Conservation (phyloP, 53 echinoderm and acorn worm species). For the Luidia sarsii region DNA sequence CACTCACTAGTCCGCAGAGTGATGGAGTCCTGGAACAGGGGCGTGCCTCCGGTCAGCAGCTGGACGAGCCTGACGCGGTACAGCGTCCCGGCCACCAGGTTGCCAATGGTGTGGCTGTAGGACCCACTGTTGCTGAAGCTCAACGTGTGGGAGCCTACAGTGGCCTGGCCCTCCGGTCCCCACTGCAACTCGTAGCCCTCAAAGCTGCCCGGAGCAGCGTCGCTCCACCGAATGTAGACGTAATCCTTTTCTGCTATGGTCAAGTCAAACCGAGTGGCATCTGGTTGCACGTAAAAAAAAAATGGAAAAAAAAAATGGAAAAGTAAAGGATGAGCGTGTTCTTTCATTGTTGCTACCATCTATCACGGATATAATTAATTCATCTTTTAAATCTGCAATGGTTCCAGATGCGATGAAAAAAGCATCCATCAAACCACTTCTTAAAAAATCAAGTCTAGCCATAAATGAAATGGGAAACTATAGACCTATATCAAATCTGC, state of each 20-base stretch:
- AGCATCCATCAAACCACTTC: too few relatives aligned
- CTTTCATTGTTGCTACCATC: too few relatives aligned
- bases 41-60: background rate
- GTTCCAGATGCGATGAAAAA: too few relatives aligned
- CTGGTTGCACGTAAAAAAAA: too few relatives aligned
- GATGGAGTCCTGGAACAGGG: constrained; percentile 18
- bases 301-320: too few relatives aligned
- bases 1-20: constrained; percentile 21
- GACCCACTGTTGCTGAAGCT: background rate
- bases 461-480: too few relatives aligned
- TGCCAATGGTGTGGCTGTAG: constrained; percentile 3
- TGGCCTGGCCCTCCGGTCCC: constrained; percentile 1
- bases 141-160: background rate
- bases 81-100: constrained; percentile 50
- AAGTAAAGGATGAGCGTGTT: too few relatives aligned
- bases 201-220: background rate
- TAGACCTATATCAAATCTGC: too few relatives aligned
- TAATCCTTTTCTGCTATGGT: background rate
- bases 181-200: constrained; percentile 8
- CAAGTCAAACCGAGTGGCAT: constrained; percentile 20
- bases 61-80: constrained; percentile 57
- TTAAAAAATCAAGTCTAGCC: too few relatives aligned
- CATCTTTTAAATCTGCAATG: too few relatives aligned
- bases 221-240: constrained; percentile 14
- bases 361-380: too few relatives aligned